These are phyloP conservation scores for Tachina grossa DNA, from an alignment of 2,888 invertebrate species.

Conservation along the genomic window DNA sequence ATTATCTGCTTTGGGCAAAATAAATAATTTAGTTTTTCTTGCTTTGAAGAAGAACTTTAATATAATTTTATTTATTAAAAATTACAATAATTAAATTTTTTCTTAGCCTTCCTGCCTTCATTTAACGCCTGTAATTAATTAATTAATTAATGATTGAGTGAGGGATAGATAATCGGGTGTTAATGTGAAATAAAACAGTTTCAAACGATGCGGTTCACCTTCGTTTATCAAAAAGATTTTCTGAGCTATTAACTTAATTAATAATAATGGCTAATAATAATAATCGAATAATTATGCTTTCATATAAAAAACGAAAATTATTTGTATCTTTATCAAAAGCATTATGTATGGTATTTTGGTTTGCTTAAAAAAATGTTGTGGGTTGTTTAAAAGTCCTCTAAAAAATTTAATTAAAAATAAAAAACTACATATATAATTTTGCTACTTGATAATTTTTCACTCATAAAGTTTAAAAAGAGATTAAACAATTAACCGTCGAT, in stretches of 20 bases:
- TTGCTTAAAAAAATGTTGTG: neutral
- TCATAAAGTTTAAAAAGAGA: neutral
- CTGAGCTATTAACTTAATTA: neutral
- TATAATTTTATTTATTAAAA: conserved; percentile 23
- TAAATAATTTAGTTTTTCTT: conserved; percentile 3
- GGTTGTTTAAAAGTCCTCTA: neutral
- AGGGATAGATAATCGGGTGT: neutral
- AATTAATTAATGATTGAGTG: conserved; percentile 13
- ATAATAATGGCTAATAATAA: conserved; percentile 35
- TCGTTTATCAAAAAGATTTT: conserved; percentile 22
- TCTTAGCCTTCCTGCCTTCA: conserved; percentile 2
- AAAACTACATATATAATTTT: neutral
- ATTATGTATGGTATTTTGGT: neutral
- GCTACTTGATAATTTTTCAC: neutral
- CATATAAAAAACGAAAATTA: too few relatives aligned
- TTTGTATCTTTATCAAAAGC: neutral
- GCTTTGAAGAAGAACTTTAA: conserved; percentile 24
- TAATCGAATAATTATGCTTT: conserved; percentile 10
- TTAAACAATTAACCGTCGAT: conserved; percentile 14
- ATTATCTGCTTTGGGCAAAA: neutral
- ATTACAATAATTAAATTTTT: conserved; percentile 18
- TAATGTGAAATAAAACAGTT: conserved; percentile 25
- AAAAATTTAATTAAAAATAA: neutral
- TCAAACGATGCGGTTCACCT: conserved; percentile 30
- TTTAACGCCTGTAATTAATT: conserved; percentile 12